phyloP scores from a whole-genome alignment of 2,113 vertebrate genomes.

The Solenodon paradoxus region DNA sequence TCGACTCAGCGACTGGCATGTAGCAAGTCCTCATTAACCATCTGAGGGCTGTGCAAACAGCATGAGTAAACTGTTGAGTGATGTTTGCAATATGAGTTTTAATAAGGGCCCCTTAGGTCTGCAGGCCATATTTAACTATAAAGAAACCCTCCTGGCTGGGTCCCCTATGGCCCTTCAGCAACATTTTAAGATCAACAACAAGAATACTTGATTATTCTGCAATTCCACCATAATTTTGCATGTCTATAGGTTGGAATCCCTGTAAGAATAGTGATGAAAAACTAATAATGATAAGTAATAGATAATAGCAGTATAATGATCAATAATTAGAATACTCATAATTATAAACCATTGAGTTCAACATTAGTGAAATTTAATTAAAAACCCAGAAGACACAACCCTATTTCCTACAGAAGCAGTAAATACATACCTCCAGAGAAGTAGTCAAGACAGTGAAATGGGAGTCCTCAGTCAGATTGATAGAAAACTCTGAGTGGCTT shows the following conservation, averaged over 20 bases:
- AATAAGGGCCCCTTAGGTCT: background rate
- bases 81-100: background rate
- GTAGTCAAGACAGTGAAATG: background rate
- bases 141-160: background rate
- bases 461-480: background rate
- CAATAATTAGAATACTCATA: background rate
- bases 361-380: background rate
- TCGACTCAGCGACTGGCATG: background rate
- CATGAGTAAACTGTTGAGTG: background rate
- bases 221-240: background rate
- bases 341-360: background rate
- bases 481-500: background rate
- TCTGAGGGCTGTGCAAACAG: background rate
- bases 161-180: background rate
- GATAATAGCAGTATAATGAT: background rate
- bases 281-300: background rate
- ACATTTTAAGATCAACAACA: background rate
- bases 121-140: background rate
- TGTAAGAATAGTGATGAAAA: background rate
- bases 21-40: background rate
- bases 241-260: background rate
- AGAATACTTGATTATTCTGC: background rate
- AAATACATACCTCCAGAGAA: background rate
- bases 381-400: background rate
- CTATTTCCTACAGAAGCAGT: background rate